Conservation (phyloP, 2,113 vertebrate species). For the Pseudorasbora parva region DNA sequence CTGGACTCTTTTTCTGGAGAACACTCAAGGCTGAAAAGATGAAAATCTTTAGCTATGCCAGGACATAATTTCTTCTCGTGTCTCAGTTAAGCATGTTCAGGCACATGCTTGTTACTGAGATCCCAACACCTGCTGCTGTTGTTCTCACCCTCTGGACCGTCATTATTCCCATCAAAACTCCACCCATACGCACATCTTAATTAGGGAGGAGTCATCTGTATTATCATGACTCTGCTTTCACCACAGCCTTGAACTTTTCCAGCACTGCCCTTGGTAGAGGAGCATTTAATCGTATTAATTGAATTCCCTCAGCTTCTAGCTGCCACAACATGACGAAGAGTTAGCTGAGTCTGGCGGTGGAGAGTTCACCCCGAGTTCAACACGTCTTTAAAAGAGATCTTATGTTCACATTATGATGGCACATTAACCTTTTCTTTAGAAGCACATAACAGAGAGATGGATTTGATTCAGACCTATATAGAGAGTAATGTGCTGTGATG, state of each 20-base stretch:
- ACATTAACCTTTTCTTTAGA: constrained; percentile 65
- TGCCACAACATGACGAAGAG: constrained; percentile 1
- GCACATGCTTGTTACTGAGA: constrained; percentile 60
- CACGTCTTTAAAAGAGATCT: constrained; percentile 54
- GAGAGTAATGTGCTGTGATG: constrained; percentile 54
- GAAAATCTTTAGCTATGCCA: background rate
- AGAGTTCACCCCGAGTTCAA: constrained; percentile 59
- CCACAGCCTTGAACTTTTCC: constrained; percentile 24
- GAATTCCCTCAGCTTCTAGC: constrained; percentile 8
- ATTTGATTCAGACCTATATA: constrained; percentile 49
- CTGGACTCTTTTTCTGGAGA: constrained; percentile 5
- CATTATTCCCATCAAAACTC: constrained; percentile 59
- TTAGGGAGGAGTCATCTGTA: constrained; percentile 10
- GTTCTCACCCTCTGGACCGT: constrained; percentile 37
- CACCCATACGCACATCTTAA: constrained; percentile 46
- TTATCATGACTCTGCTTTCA: constrained; percentile 1
- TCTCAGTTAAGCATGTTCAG: constrained; percentile 61
- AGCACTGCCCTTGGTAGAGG: background rate
- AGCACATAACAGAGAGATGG: constrained; percentile 56
- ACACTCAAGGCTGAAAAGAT: background rate
- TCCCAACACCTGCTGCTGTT: constrained; percentile 65
- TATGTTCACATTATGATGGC: constrained; percentile 61
- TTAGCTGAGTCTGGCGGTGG: background rate
- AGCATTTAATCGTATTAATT: constrained; percentile 42
- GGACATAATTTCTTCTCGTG: background rate